These are phyloP conservation scores for Lophius americanus DNA, from an alignment of 2,797 vertebrate genomes.

Conservation along the genomic window DNA sequence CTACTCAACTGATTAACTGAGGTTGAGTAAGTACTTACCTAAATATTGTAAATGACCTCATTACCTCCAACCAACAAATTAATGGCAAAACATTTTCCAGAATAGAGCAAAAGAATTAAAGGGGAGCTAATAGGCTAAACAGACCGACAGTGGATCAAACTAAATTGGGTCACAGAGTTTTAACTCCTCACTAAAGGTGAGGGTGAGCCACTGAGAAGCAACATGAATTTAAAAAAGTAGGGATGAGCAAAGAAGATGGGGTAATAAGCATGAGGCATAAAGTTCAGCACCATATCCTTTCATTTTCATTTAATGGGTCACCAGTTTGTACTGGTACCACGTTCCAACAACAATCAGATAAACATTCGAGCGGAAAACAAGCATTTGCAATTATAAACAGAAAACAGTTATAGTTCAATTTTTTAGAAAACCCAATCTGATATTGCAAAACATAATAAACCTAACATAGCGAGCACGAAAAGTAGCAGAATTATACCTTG, in stretches of 20 bases:
- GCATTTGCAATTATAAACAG: background rate
- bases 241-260: conserved; percentile 34
- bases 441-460: conserved; percentile 16
- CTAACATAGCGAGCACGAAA: conserved; percentile 1
- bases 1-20: background rate
- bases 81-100: conserved; percentile 29
- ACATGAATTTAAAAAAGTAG: conserved; percentile 29
- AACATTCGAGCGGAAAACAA: conserved; percentile 3
- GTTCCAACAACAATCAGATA: conserved; percentile 6
- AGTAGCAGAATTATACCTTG: conserved; percentile 29
- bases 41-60: conserved; percentile 30
- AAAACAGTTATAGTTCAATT: conserved; percentile 21
- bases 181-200: conserved; percentile 44
- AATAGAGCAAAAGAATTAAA: conserved; percentile 38
- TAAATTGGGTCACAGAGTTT: conserved; percentile 46
- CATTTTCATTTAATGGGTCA: conserved; percentile 31
- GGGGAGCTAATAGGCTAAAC: conserved; percentile 13
- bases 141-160: conserved; percentile 43
- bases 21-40: conserved; percentile 15
- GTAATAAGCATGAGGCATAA: conserved; percentile 10
- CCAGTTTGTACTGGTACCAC: background rate
- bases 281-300: conserved; percentile 44
- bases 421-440: conserved; percentile 9
- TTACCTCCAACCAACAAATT: conserved; percentile 26
- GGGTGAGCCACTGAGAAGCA: conserved; percentile 31